These are phyloP conservation scores for Sebastes hopkinsi DNA, from an alignment of 2,797 vertebrate species.

Conservation along the genomic window DNA sequence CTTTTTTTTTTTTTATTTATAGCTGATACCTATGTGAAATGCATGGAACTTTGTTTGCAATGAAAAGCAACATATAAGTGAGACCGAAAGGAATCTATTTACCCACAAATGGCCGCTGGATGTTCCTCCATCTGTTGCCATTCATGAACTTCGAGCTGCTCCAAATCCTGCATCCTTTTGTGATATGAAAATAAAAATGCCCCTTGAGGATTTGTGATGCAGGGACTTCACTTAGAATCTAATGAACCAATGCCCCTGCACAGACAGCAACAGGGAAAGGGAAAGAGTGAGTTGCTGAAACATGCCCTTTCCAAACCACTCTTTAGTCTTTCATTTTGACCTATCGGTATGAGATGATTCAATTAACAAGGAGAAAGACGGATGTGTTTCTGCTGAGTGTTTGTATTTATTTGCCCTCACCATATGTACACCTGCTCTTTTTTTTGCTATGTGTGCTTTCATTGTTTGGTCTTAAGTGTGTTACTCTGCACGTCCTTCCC, in stretches of 20 bases:
- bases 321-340: slow-evolving; percentile 39
- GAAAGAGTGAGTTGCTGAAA: slow-evolving; percentile 35
- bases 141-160: slow-evolving; percentile 14
- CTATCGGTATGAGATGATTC: slow-evolving; percentile 27
- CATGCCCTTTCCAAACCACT: neutral
- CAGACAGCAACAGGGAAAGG: neutral
- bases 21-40: neutral
- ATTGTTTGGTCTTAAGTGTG: neutral
- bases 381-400: slow-evolving; percentile 41
- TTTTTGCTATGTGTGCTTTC: slow-evolving; percentile 8
- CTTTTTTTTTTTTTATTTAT: neutral
- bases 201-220: slow-evolving; percentile 8
- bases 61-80: neutral
- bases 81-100: neutral
- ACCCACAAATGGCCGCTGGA: neutral
- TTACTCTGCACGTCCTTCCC: neutral
- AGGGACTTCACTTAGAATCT: slow-evolving; percentile 5
- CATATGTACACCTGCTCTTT: neutral
- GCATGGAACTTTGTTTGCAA: neutral
- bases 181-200: slow-evolving; percentile 9
- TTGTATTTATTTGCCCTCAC: slow-evolving; percentile 9
- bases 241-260: slow-evolving; percentile 9
- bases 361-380: slow-evolving; percentile 8
- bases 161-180: neutral
- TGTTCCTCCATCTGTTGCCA: slow-evolving; percentile 13